Base-by-base conservation (phyloP, 2,888 invertebrate genomes). In the Villa cingulata region DNA sequence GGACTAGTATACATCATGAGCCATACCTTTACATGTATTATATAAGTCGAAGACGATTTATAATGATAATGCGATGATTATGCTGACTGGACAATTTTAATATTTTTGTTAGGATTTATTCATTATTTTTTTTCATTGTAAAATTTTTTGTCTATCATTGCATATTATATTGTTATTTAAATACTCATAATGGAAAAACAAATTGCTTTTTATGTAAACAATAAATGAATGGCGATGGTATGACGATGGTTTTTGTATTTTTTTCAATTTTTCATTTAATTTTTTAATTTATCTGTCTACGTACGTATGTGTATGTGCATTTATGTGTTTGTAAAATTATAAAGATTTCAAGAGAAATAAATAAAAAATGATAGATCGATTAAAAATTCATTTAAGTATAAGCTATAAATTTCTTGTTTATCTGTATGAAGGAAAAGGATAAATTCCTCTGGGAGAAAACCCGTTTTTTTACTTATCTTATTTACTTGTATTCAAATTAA, bases 161-260 rank as follows among this genome's bases (percentile, higher is more conserved):
- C 32, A 32, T 19, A 4, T 23, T 23, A 23, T 23, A 23, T 23
- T 23, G 23, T 23, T 23, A 38, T 45, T 48, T 48, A 41, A 45
- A 48, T 48, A 40, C 41, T 45, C n/a, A n/a, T 48, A 45, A 48
- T 48, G 48, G 41, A 41, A 48, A 48, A 48, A 45, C 43, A 48
- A 48, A 48, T 48, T 48, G 45, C 48, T 45, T 48, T 41, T 43
- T 48, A 41, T 43, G 43, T 48, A 48, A 48, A 48, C 40, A 48
- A 43, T 48, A 43, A 6, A 6, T 23, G 7, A 6, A 4, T 12
- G 36, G 6, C 6, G 9, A 16, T 36, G 36, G 9, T 12, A 14
- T 36, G 2, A 2, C 15, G 15, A 6, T 36, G 9, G 6, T 36
- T 12, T 14, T 36, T 12, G 2, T 36, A 14, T 36, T 36, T 16